Base-by-base conservation (phyloP, 2,113 vertebrate species). In the Coreoperca whiteheadi region DNA sequence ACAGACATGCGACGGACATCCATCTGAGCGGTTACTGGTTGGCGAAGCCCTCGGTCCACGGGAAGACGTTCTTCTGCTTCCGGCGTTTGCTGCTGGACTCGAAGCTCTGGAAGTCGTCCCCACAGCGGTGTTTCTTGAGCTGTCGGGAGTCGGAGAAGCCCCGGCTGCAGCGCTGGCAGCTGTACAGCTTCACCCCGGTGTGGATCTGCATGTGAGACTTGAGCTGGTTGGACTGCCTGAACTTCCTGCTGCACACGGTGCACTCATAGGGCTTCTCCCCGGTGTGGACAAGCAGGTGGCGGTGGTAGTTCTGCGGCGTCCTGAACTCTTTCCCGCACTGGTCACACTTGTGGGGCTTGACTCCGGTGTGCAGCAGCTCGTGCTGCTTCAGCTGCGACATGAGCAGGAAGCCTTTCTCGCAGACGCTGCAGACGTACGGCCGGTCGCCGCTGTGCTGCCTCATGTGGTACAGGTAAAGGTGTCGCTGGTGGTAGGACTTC, bases 121-220 rank as follows among this genome's bases (percentile, higher is more conserved):
- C 83, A 1, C 93, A 94, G 75, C n/a, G 20, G 50, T 95, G 94
- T 61, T 94, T 94, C 84, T 94, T 94, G 11, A 93, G 87, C 81
- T 93, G 92, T 9, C 94, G 79, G 2, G 92, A 93, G 86, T 95
- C 94, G 0, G 93, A 94, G 82, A 94, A 95, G 3, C 93, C 93
- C 2, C 64, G 92, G 0, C 66, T 63, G 37, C 94, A 95, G 70
- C 34, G 78, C 9, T 50, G 1, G 2, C 94, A 95, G 37, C 74
- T 50, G 88, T 94, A 94, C 56, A 93, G 88, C 81, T 92, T 93
- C 41, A 94, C 71, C 0, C 94, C 94, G 0, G 94, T 94, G 88
- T 94, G 94, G 65, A 93, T 91, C 83, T 94, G 94, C 94, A 93
- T 94, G 89, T 94, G 94, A 4, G 89, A 89, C 86, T 94, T 94